A percentile compares a stretch with the other conserved stretches of the same genome.
These are phyloP conservation scores for Lycopodina hypogea DNA, from an alignment of 37 sponge, comb jelly and placozoan species.

Conservation along the genomic window DNA sequence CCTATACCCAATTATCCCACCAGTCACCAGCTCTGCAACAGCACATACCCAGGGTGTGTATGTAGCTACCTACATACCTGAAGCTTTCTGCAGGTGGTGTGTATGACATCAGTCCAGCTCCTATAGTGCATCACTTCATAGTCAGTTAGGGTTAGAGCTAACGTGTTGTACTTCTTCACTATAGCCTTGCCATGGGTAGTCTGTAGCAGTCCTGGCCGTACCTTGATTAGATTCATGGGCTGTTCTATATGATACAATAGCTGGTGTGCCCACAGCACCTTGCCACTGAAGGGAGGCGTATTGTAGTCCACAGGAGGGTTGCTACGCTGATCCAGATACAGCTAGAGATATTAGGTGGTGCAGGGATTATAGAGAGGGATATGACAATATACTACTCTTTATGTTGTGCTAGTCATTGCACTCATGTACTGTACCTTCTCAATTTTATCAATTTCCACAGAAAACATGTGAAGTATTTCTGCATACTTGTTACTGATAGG, in stretches of 20 bases:
- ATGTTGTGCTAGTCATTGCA: neutral
- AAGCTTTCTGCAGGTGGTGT: slow-evolving; percentile 28
- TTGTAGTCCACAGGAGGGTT: slow-evolving; percentile 71
- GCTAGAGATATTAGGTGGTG: slow-evolving; percentile 4
- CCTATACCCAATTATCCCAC: no score
- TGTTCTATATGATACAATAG: slow-evolving; percentile 70
- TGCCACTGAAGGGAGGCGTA: slow-evolving; percentile 86
- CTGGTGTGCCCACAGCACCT: slow-evolving; percentile 81
- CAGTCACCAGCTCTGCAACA: no score
- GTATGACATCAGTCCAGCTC: slow-evolving; percentile 70
- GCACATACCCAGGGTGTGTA: no score
- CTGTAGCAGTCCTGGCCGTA: slow-evolving; percentile 38
- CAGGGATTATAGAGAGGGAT: neutral
- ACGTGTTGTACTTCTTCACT: slow-evolving; percentile 78
- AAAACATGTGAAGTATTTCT: slow-evolving; percentile 37
- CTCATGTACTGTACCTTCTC: slow-evolving; percentile 33
- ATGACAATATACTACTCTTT: neutral
- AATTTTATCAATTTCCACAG: slow-evolving; percentile 51
- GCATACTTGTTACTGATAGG: slow-evolving; percentile 41
- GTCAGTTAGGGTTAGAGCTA: slow-evolving; percentile 80
- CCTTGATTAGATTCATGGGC: slow-evolving; percentile 72
- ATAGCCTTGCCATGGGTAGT: slow-evolving; percentile 48
- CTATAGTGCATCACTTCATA: slow-evolving; percentile 90
- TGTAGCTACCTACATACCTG: slow-evolving; percentile 31
- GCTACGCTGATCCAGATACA: slow-evolving; percentile 35